phyloP scores from a whole-genome alignment of 1,140 invertebrate genomes.

The Sinonovacula constricta region DNA sequence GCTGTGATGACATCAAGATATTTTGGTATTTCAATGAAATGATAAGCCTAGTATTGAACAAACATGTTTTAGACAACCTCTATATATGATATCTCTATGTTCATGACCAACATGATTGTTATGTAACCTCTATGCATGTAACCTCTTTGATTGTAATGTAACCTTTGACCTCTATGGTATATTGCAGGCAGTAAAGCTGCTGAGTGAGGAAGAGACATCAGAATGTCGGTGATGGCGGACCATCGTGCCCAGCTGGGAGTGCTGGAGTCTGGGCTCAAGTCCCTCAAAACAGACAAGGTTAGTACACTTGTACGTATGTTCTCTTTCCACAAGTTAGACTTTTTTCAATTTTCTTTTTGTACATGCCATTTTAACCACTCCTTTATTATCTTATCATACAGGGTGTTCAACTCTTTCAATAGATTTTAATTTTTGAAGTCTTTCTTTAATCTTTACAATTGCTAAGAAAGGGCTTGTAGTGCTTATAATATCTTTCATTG shows the following conservation, averaged over 20 bases:
- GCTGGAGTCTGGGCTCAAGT: slow-evolving; percentile 36
- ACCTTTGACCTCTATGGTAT: background rate
- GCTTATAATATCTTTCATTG: too few species aligned
- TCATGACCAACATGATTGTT: background rate
- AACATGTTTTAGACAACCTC: background rate
- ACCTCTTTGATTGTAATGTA: background rate
- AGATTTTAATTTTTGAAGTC: too few species aligned
- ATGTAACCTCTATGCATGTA: background rate
- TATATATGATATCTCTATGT: background rate
- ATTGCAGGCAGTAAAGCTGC: background rate
- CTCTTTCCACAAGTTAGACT: too few species aligned
- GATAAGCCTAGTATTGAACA: background rate
- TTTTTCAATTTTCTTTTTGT: too few species aligned
- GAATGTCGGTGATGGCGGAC: slow-evolving; percentile 20
- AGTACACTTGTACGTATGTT: background rate
- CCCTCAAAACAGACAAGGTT: slow-evolving; percentile 42
- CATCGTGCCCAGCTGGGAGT: slow-evolving; percentile 24
- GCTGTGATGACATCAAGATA: too few species aligned
- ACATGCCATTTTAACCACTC: too few species aligned
- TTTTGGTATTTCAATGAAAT: background rate
- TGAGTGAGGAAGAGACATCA: background rate
- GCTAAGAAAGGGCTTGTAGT: too few species aligned
- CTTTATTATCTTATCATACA: too few species aligned
- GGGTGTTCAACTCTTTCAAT: too few species aligned
- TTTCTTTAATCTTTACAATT: too few species aligned